Evolutionary conservation across 2,888 invertebrate species (phyloP), one percentile per base, ranked within the genome.

Genomic region (Tachina grossa): DNA sequence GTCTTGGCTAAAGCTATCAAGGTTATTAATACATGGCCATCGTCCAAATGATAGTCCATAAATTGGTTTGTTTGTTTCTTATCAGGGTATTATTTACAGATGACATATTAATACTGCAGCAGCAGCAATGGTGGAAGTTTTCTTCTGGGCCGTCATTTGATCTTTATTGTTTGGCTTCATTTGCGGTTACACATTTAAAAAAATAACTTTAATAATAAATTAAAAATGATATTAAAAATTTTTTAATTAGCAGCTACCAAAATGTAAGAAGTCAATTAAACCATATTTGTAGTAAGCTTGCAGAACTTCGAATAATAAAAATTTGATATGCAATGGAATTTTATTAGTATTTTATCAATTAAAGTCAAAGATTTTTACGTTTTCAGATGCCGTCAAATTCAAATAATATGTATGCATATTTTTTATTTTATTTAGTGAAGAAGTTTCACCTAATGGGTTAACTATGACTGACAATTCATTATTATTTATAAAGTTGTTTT

Each of bases 41-140:
- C 31, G 45, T 57, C 22, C 65, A 45, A 74, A 59, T 74, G 68
- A 80, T 57, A 51, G 57, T 43, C 59, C 69, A 65, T 53, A 31
- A 57, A 51, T 47, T 22, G 39, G 22, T 66, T 41, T 47, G 66
- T 82, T 74, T 47, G 11, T 69, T 59, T 78, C 11, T 79, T 71
- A 79, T 82, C 83, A 41, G 47, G 55, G 79, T 85, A 83, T 85
- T 85, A 85, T 83, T 85, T 85, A 83, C 85, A 79, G 78, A 79
- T 85, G 85, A 85, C 85, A 85, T 85, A 85, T 83, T 83, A 80
- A 85, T 76, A 83, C 65, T 55, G 59, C 49, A 55, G 51, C 65
- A 65, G 53, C 53, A 31, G 75, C 65, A 55, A 71, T 65, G 14
- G 77, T 59, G 59, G 55, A 61, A 45, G 43, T 49, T 74, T 72